Evolutionary conservation across 2,113 vertebrate genomes (phyloP).

Genomic region (Anhinga anhinga): DNA sequence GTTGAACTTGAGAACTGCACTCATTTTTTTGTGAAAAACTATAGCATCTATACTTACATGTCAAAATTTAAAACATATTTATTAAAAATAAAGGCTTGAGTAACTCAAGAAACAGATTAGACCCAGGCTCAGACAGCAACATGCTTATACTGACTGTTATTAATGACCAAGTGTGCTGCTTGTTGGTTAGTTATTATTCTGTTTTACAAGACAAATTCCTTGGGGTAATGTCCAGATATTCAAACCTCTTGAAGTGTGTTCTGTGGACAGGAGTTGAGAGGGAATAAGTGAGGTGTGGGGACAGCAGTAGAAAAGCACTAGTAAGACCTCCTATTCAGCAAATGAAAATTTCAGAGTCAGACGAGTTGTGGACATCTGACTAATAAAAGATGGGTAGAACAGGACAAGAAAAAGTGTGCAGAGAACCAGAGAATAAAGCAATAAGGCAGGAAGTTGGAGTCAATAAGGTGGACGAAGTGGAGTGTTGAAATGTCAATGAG

Average conservation of each 20-base stretch:
- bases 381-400: not conserved
- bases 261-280: not conserved
- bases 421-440: not conserved
- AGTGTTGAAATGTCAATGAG: conserved; percentile 53
- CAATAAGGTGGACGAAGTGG: conserved; percentile 9
- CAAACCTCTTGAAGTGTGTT: not conserved
- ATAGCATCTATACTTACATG: not conserved
- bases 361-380: not conserved
- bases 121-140: not conserved
- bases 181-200: not conserved
- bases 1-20: not conserved
- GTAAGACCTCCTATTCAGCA: not conserved
- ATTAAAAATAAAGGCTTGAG: not conserved
- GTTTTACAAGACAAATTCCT: not conserved
- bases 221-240: not conserved
- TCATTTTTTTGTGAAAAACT: not conserved
- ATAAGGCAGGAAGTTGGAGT: conserved; percentile 14
- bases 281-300: not conserved
- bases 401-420: not conserved
- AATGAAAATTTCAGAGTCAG: not conserved
- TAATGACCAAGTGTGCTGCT: not conserved
- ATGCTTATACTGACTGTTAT: not conserved
- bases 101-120: not conserved
- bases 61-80: not conserved
- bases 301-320: not conserved